Base-by-base conservation (phyloP, 2,797 vertebrate genomes). In the Rhodeus uyekii region DNA sequence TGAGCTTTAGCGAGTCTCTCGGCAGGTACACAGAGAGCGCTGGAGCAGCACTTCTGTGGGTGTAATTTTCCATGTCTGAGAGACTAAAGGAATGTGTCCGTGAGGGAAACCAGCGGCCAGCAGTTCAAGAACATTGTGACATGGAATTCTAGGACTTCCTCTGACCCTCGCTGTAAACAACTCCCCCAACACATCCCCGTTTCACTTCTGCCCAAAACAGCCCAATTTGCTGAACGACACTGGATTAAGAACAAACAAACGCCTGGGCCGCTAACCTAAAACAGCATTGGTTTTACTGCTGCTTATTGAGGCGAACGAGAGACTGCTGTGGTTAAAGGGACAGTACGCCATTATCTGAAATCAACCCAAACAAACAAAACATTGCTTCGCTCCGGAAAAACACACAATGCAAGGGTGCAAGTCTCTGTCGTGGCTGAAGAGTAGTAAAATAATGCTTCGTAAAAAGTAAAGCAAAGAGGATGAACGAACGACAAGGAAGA, bases 71-170 rank as follows among this genome's bases (percentile, higher is more conserved):
- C 2, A 5, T 75, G 24, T 82, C 39, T 80, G 36, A 65, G 50
- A 61, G 36, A 78, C 63, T 22, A 27, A 24, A 12, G 71, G 80
- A 86, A 84, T 86, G 84, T 85, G 65, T 55, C 76, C 58, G 68
- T 82, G 84, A 85, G 80, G 69, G 65, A 80, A 81, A 87, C 61
- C 77, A 73, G 64, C 34, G 55, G 75, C 50, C 71, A 76, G 81
- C 53, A 65, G 78, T 86, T 85, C 81, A 82, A 83, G 86, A 85
- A 85, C 89, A 73, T 84, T 39, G 84, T 83, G 87, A 87, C 83
- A 87, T 84, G 86, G 86, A 88, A 88, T 87, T 80, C 85, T 76
- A 80, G 76, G 77, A 81, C 76, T 86, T 88, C 82, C 84, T 86
- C 68, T 86, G 55, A 46, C 80, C 74, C 46, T 69, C 55, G 61